Conservation (phyloP, 1,140 invertebrate genomes). For the Drosophila asahinai region DNA sequence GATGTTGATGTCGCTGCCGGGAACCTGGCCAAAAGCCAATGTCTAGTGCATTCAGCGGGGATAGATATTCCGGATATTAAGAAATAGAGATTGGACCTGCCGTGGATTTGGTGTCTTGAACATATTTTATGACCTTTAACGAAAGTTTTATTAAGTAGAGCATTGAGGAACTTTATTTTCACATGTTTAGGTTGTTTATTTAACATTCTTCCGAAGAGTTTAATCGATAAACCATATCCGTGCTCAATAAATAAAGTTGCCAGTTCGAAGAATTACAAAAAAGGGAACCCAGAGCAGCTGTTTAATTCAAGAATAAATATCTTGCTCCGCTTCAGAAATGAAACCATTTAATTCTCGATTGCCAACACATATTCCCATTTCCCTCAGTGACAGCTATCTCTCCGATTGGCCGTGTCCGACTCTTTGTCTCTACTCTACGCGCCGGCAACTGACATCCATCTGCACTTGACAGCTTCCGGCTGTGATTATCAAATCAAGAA, state of each 20-base stretch:
- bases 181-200: no score
- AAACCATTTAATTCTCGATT: constrained; percentile 13
- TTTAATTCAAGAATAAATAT: constrained; percentile 3
- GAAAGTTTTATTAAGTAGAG: neutral
- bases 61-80: constrained; percentile 32
- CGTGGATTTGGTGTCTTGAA: no score
- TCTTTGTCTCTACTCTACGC: constrained; percentile 1
- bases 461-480: constrained; percentile 45
- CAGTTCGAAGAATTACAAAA: neutral
- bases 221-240: neutral
- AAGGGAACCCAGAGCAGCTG: neutral
- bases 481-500: constrained; percentile 56
- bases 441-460: constrained; percentile 21
- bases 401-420: constrained; percentile 1
- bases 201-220: no score
- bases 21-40: constrained; percentile 43
- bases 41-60: constrained; percentile 47
- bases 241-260: neutral
- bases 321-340: neutral
- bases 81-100: neutral
- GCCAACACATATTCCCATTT: neutral
- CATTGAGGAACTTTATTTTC: no score
- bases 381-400: constrained; percentile 10
- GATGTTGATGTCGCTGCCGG: constrained; percentile 17
- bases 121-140: neutral